These are phyloP conservation scores for Schizaphis graminum DNA, from an alignment of 2,888 invertebrate species.

Conservation along the genomic window DNA sequence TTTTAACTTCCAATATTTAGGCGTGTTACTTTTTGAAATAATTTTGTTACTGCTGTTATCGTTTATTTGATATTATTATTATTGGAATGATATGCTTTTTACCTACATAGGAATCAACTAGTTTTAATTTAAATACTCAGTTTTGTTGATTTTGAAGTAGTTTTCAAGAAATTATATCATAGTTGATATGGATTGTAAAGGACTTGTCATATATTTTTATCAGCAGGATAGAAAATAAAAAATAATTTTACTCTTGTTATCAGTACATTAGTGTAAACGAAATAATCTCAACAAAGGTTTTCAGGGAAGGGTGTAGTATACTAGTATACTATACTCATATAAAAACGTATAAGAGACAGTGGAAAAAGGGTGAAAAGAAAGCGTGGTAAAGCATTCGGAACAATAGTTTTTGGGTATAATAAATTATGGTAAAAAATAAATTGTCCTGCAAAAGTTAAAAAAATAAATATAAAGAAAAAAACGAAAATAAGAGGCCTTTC, in stretches of 20 bases:
- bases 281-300: conserved; percentile 25
- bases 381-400: background rate
- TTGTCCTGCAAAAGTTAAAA: conserved; percentile 25
- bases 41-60: background rate
- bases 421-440: conserved; percentile 37
- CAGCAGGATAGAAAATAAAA: background rate
- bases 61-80: background rate
- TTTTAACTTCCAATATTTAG: background rate
- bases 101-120: background rate
- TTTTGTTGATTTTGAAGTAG: background rate
- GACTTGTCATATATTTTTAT: background rate
- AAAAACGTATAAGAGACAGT: conserved; percentile 1
- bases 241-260: conserved; percentile 7
- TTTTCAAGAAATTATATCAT: background rate
- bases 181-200: background rate
- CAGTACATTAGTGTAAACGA: conserved; percentile 27
- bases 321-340: background rate
- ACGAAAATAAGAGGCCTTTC: conserved; percentile 11
- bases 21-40: background rate
- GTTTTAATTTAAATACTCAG: background rate
- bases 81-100: background rate
- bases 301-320: background rate
- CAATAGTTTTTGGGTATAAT: conserved; percentile 43
- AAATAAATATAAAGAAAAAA: background rate
- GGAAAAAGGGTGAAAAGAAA: background rate